phyloP scores from a whole-genome alignment of 2,113 vertebrate genomes.

The Myotis brandtii region DNA sequence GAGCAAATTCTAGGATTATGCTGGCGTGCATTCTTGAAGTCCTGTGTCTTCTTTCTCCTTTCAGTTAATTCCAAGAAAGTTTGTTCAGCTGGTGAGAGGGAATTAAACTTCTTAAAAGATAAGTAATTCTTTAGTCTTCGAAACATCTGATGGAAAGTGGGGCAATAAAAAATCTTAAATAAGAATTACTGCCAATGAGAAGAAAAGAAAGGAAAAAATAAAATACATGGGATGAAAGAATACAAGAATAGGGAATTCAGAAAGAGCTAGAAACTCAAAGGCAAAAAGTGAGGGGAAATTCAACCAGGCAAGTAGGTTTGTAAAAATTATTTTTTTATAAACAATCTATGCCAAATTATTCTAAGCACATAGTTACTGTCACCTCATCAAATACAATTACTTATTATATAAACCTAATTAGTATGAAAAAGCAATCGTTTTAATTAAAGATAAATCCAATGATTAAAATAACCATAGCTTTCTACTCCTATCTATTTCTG shows the following conservation, averaged over 20 bases:
- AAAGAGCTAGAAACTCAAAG: not conserved
- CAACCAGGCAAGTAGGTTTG: not conserved
- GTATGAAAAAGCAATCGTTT: not conserved
- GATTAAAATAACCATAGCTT: slow-evolving; percentile 36
- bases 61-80: not conserved
- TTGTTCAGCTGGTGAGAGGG: not conserved
- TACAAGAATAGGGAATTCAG: not conserved
- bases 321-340: slow-evolving; percentile 52
- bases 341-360: not conserved
- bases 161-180: not conserved
- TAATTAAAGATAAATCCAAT: slow-evolving; percentile 47
- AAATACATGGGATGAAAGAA: not conserved
- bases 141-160: not conserved
- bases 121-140: not conserved
- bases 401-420: not conserved
- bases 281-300: slow-evolving; percentile 1
- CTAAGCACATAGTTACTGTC: not conserved
- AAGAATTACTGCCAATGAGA: not conserved
- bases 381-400: slow-evolving; percentile 2
- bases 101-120: not conserved
- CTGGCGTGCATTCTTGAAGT: not conserved
- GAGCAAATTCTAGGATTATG: not conserved
- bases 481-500: not conserved
- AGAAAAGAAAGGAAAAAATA: not conserved
- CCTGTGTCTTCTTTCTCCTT: not conserved